Evolutionary conservation across 2,888 invertebrate species (phyloP), one percentile per base, ranked within the genome.

Genomic region (Agrenia bidenticulata): DNA sequence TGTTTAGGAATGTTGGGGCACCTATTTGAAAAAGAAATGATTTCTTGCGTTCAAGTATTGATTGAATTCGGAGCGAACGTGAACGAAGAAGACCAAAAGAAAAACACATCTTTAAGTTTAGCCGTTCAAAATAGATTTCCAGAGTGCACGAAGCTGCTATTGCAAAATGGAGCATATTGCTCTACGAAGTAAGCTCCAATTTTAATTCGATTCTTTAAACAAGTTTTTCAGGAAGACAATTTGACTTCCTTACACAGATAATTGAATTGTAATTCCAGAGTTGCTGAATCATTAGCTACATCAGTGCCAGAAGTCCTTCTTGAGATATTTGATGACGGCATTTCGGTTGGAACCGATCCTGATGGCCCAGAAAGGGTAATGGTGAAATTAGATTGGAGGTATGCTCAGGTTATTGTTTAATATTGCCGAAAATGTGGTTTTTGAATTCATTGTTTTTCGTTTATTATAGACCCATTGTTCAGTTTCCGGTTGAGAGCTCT

Each of bases 331-430:
- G 58, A 71, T 50, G 61, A 62, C 21, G 66, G 66, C n/a, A 61
- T 71, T 21, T 37, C 32, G 1, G 2, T 60, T 41, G 54, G 27
- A 54, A 23, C n/a, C 13, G 61, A 57, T 11, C n/a, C n/a, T n/a
- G 4, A 32, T 32, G 62, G 59, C 17, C 13, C 2, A 21, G 17
- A 24, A 19, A 49, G 27, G 5, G 23, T 24, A 15, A 15, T 61
- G n/a, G 58, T 68, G 1, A 59, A 58, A 32, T 41, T 68, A 9
- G 62, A 68, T 32, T 68, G 68, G 68, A 62, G 62, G 68, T 68
- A 41, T 26, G 45, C 15, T n/a, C n/a, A n/a, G n/a, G n/a, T n/a
- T n/a, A n/a, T n/a, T n/a, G n/a, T n/a, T n/a, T n/a, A n/a, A n/a
- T n/a, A n/a, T n/a, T n/a, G n/a, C n/a, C n/a, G n/a, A 32, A 11